Percentiles rank a stretch among this genome's conserved stretches.
These are phyloP conservation scores for Beris chalybata DNA, from an alignment of 2,888 invertebrate genomes.

Conservation along the genomic window DNA sequence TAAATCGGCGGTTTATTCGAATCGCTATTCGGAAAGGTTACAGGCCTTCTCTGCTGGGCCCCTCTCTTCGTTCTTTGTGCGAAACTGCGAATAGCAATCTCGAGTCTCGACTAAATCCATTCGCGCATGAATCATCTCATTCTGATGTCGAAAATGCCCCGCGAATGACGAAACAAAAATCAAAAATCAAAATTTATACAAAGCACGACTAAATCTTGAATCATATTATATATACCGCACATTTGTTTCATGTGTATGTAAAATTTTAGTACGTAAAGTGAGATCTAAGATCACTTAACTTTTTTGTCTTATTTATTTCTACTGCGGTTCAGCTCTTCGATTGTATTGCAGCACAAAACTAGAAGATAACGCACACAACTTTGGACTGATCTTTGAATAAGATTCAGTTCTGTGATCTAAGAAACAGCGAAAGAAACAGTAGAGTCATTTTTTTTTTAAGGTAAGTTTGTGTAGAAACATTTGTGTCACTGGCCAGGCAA, in stretches of 20 bases:
- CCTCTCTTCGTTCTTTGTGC: constrained; percentile 16
- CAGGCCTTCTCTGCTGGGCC: constrained; percentile 18
- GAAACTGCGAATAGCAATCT: not conserved
- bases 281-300: constrained; percentile 27
- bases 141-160: constrained; percentile 16
- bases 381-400: too few relatives aligned
- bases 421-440: too few relatives aligned
- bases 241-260: not conserved
- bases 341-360: too few relatives aligned
- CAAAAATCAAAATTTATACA: constrained; percentile 21
- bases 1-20: not conserved
- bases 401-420: too few relatives aligned
- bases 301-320: constrained; percentile 1
- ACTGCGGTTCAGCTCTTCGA: too few relatives aligned
- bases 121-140: constrained; percentile 29
- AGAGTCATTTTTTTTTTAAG: too few relatives aligned
- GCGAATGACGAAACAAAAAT: constrained; percentile 26
- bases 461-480: too few relatives aligned
- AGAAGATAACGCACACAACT: too few relatives aligned
- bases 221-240: constrained; percentile 8
- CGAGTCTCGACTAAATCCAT: constrained; percentile 1
- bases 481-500: too few relatives aligned
- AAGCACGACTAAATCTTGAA: constrained; percentile 27
- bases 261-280: constrained; percentile 6
- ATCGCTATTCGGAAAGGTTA: constrained; percentile 18